Evolutionary conservation across 2,888 invertebrate genomes (phyloP).

Genomic region (Caenorhabditis panamensis): DNA sequence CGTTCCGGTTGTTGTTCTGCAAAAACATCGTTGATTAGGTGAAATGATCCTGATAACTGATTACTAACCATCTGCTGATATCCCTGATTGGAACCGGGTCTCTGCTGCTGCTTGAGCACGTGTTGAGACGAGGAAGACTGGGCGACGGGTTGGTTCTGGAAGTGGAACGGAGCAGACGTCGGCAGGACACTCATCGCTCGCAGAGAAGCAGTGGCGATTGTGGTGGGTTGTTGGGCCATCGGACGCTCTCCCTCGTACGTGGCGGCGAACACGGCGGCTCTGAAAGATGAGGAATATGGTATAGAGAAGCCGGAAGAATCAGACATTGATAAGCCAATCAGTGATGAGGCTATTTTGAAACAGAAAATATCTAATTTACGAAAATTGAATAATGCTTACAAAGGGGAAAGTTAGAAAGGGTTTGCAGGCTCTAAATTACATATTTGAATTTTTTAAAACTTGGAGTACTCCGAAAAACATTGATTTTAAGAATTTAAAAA

Average conservation of each 20-base stretch:
- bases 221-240: slow-evolving; percentile 26
- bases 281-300: slow-evolving; percentile 27
- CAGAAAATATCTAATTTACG: too few species aligned
- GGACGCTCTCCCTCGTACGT: slow-evolving; percentile 62
- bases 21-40: not conserved
- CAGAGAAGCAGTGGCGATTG: slow-evolving; percentile 31
- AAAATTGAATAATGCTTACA: too few species aligned
- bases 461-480: too few species aligned
- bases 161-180: slow-evolving; percentile 2
- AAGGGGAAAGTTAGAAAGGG: too few species aligned
- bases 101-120: slow-evolving; percentile 9
- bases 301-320: too few species aligned
- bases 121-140: slow-evolving; percentile 3
- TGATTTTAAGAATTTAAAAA: too few species aligned
- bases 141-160: not conserved
- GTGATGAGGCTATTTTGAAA: too few species aligned
- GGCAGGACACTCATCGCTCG: slow-evolving; percentile 17
- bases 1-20: slow-evolving; percentile 12
- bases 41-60: not conserved
- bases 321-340: too few species aligned
- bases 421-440: too few species aligned
- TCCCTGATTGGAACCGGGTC: slow-evolving; percentile 17
- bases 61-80: slow-evolving; percentile 5
- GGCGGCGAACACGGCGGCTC: slow-evolving; percentile 58
- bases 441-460: too few species aligned